phyloP scores from a whole-genome alignment of 2,797 vertebrate species.

The Adrianichthys oophorus region DNA sequence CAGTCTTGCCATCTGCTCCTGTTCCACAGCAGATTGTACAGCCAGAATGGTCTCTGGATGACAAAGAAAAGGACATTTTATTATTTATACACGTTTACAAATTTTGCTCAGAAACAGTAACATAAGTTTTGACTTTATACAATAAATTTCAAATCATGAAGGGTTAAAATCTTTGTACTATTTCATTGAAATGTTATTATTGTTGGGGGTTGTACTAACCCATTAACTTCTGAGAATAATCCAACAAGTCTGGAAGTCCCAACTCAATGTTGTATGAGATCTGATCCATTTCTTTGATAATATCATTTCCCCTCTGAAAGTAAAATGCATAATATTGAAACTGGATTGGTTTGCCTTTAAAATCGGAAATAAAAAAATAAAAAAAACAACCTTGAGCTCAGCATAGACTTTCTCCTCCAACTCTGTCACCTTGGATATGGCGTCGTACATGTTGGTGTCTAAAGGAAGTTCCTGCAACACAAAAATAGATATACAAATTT shows the following conservation, averaged over 20 bases:
- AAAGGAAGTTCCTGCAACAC: conserved; percentile 67
- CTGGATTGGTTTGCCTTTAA: no score
- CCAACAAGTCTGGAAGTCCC: conserved; percentile 55
- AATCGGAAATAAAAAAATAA: background rate
- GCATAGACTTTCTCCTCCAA: conserved; percentile 82
- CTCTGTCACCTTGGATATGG: conserved; percentile 81
- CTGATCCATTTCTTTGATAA: conserved; percentile 78
- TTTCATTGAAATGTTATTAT: background rate
- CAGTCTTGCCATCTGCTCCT: conserved; percentile 48
- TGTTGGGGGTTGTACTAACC: conserved; percentile 60
- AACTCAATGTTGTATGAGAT: conserved; percentile 81
- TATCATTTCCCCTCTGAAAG: conserved; percentile 74
- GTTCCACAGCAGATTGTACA: conserved; percentile 64
- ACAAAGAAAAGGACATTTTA: conserved; percentile 9
- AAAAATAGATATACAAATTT: background rate
- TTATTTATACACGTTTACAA: no score
- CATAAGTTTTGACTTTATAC: background rate
- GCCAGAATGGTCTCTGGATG: conserved; percentile 55
- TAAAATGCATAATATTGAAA: background rate
- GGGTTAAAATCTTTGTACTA: no score
- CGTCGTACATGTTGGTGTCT: conserved; percentile 77
- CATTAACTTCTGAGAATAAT: conserved; percentile 54
- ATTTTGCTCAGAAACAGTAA: background rate
- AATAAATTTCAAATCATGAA: background rate
- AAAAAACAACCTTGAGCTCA: conserved; percentile 76